Conservation (phyloP, 2,797 vertebrate genomes). For the Hydrocynus forskahlii region DNA sequence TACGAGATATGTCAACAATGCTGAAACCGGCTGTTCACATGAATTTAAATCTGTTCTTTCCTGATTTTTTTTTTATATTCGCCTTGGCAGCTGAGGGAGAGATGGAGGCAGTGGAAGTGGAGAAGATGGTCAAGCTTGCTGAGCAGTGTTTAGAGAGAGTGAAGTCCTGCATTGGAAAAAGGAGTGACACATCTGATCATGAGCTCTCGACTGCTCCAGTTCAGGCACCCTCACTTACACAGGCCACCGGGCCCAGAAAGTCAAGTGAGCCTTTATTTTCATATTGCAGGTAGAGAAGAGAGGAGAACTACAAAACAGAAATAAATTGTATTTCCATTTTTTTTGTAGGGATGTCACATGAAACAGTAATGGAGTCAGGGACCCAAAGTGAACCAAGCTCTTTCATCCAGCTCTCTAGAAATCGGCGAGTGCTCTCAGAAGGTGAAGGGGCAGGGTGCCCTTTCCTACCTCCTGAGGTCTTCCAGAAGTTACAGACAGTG, state of each 20-base stretch:
- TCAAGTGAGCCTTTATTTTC: slow-evolving; percentile 52
- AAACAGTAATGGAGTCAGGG: slow-evolving; percentile 28
- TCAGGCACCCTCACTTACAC: slow-evolving; percentile 30
- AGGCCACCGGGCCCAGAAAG: slow-evolving; percentile 9
- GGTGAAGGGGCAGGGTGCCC: slow-evolving; percentile 77
- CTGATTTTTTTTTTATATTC: background rate
- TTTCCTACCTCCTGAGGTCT: slow-evolving; percentile 90
- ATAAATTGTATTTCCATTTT: background rate
- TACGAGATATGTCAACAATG: background rate
- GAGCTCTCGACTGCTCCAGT: slow-evolving; percentile 17
- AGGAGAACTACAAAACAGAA: background rate
- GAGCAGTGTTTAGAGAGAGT: slow-evolving; percentile 94
- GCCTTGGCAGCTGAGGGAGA: slow-evolving; percentile 70
- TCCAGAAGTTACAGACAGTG: slow-evolving; percentile 85
- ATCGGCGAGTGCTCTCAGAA: slow-evolving; percentile 80
- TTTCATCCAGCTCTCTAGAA: slow-evolving; percentile 64
- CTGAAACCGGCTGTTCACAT: background rate
- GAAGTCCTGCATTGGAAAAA: slow-evolving; percentile 82
- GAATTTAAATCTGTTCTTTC: background rate
- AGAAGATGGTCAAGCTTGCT: slow-evolving; percentile 89
- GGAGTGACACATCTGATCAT: slow-evolving; percentile 37
- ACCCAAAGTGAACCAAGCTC: slow-evolving; percentile 33
- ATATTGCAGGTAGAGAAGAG: background rate
- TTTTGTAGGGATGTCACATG: slow-evolving; percentile 48
- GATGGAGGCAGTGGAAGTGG: slow-evolving; percentile 77